Evolutionary conservation across 2,888 invertebrate genomes (phyloP).

Genomic region (Lacanobia wlatinum): DNA sequence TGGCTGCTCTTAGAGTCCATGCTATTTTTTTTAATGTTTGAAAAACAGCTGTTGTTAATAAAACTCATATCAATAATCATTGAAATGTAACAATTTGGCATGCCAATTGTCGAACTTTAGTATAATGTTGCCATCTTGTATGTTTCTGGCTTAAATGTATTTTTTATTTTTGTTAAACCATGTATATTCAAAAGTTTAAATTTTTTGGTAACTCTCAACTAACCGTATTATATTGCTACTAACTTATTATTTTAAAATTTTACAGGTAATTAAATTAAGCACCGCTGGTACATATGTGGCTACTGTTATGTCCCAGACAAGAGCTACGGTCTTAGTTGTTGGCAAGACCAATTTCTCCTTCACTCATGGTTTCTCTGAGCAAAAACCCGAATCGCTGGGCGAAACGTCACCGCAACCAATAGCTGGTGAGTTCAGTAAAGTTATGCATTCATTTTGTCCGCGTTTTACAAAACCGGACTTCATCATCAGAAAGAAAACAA

Average conservation of each 20-base stretch:
- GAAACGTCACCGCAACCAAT: conserved; percentile 63
- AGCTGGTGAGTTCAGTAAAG: conserved; percentile 50
- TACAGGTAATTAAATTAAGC: conserved; percentile 51
- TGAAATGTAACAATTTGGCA: no score
- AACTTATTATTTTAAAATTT: neutral
- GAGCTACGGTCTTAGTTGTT: conserved; percentile 44
- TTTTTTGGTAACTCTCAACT: no score
- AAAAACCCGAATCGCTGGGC: conserved; percentile 39
- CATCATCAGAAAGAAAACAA: neutral
- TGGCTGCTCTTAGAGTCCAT: no score
- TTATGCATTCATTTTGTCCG: neutral
- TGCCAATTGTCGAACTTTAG: no score
- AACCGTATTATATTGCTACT: no score
- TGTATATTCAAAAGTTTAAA: no score
- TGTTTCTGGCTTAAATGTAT: no score
- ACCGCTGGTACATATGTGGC: conserved; percentile 55
- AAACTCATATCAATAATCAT: no score
- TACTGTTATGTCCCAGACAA: conserved; percentile 29
- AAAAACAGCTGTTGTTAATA: no score
- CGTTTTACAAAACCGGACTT: neutral
- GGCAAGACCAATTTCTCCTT: conserved; percentile 66
- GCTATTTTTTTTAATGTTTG: no score
- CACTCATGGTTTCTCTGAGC: conserved; percentile 58
- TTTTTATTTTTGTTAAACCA: no score
- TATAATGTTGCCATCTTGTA: no score